These are phyloP conservation scores for Hyaena hyaena DNA, from an alignment of 2,113 vertebrate genomes.

Conservation along the genomic window DNA sequence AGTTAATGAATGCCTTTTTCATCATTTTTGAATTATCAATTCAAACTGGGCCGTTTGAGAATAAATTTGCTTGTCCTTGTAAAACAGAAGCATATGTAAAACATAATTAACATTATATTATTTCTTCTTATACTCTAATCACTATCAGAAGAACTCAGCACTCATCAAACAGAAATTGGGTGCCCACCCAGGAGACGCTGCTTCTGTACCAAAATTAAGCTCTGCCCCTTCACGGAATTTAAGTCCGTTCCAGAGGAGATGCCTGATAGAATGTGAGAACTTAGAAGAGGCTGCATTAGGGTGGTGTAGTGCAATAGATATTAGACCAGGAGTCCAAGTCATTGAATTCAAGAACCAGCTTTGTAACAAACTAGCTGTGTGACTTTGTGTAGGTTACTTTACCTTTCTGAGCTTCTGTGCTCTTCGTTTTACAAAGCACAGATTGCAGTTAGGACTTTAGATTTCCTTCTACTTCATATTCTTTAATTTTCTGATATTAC, in stretches of 20 bases:
- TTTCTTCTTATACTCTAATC: background rate
- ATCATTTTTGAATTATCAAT: background rate
- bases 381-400: background rate
- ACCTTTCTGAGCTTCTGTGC: background rate
- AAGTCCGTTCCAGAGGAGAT: background rate
- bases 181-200: background rate
- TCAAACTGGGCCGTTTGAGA: background rate
- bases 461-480: background rate
- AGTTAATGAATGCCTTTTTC: background rate
- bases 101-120: background rate
- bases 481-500: slow-evolving; percentile 27
- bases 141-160: background rate
- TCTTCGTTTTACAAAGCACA: slow-evolving; percentile 23
- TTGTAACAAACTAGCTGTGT: background rate
- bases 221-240: background rate
- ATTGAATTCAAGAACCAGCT: background rate
- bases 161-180: background rate
- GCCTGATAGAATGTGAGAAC: background rate
- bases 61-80: background rate
- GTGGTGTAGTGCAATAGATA: background rate
- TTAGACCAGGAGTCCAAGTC: background rate
- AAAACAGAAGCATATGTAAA: background rate
- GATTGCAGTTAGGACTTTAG: background rate
- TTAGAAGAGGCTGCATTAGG: background rate
- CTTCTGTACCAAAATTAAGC: background rate